Base-by-base conservation (phyloP, 2,888 invertebrate species). In the Agrochola circellaris region DNA sequence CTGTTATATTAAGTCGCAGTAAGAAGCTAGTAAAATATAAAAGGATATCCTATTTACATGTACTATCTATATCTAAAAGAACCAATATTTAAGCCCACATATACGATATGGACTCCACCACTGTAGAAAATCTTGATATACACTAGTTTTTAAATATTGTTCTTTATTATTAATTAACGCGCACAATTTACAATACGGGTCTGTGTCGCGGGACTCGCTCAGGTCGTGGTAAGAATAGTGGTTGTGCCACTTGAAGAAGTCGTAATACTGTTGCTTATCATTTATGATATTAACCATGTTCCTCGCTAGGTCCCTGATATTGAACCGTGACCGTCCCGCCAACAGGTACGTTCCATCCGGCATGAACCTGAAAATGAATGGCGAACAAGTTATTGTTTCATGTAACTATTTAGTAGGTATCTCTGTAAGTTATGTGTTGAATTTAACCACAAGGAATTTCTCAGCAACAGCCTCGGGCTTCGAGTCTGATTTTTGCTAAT, bases 231-330 rank as follows among this genome's bases (percentile, higher is more conserved):
- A 93, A 5, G 89, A 87, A 45, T 93, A 93, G 75, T 92, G 84
- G 66, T 91, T 92, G 67, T 86, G 90, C 93, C 93, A 93, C 69
- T 85, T 91, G 79, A 93, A 92, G 72, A 84, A 92, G 20, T 86
- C 75, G 23, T 87, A 79, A 72, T 93, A 93, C 56, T 81, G 83
- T 2, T 88, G 79, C 51, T 86, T 85, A 45, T 92, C 74, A 7
- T 87, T 75, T 13, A 91, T 91, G 34, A 90, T 72, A n/a, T 87
- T 77, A 6, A 84, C 81, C 86, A 93, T 93, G 81, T 87, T 71
- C 23, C 65, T 65, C 0, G 87, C 91, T 23, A 90, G 62, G 17
- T 86, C 71, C 9, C 70, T 23, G 23, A 80, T 62, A 0, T 34
- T 0, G 4, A 34, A 34, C 34, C 74, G 45, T 45, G 61, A 20